phyloP scores from a whole-genome alignment of 2,888 invertebrate genomes.

The Gastrophysa polygoni region DNA sequence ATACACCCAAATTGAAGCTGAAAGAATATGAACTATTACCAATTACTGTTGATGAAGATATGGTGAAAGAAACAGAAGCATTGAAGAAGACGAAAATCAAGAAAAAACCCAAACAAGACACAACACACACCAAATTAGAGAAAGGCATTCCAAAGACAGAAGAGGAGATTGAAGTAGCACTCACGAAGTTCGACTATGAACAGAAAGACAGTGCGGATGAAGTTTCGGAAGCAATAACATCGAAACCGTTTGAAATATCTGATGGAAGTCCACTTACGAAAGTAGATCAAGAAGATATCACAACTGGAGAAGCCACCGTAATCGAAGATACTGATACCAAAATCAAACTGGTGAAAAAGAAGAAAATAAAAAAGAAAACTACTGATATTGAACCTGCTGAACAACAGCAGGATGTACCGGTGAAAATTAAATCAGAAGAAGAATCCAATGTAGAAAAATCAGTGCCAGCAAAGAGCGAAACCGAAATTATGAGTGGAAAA shows the following conservation, averaged over 20 bases:
- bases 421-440: not conserved
- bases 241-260: conserved; percentile 52
- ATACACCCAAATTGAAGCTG: conserved; percentile 55
- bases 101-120: conserved; percentile 46
- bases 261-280: conserved; percentile 47
- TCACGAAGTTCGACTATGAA: conserved; percentile 54
- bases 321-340: conserved; percentile 42
- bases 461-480: not conserved
- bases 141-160: conserved; percentile 48
- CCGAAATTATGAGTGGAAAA: not conserved
- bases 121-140: conserved; percentile 37
- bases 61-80: conserved; percentile 51
- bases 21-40: conserved; percentile 44
- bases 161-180: conserved; percentile 53
- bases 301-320: conserved; percentile 36
- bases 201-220: conserved; percentile 50
- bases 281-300: conserved; percentile 28
- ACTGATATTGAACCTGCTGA: too few species aligned
- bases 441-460: not conserved
- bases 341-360: conserved; percentile 43
- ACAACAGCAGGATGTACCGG: too few species aligned
- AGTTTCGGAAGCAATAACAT: conserved; percentile 49
- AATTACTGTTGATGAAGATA: conserved; percentile 35
- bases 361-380: conserved; percentile 6
- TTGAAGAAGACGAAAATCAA: conserved; percentile 46